Evolutionary conservation across 2,888 invertebrate species (phyloP).

Genomic region (Calliopum simillimum): DNA sequence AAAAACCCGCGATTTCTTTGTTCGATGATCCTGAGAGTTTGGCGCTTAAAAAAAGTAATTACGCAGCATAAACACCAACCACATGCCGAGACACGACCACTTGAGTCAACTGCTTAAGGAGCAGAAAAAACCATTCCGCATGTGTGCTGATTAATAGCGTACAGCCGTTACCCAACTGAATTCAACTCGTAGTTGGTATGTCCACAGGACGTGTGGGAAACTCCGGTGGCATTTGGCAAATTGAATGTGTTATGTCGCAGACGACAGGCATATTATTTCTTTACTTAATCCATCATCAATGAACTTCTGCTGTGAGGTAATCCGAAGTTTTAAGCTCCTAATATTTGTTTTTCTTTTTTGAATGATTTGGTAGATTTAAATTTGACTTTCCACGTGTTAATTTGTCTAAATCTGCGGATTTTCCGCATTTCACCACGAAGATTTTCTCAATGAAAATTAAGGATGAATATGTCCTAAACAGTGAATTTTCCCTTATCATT

Average conservation of each 20-base stretch:
- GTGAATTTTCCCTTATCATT: too few species aligned
- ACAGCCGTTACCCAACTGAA: not conserved
- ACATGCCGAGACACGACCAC: constrained; percentile 31
- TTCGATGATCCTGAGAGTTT: constrained; percentile 14
- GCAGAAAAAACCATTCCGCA: constrained; percentile 30
- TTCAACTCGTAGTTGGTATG: not conserved
- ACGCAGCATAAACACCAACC: constrained; percentile 34
- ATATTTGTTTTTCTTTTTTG: not conserved
- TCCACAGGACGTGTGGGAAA: constrained; percentile 26
- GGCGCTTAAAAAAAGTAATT: constrained; percentile 34
- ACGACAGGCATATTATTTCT: too few species aligned
- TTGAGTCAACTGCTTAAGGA: constrained; percentile 35
- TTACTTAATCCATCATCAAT: too few species aligned
- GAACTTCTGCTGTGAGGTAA: too few species aligned
- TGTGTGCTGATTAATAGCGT: constrained; percentile 22
- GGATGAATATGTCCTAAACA: too few species aligned
- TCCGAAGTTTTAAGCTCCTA: not conserved
- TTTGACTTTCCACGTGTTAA: constrained; percentile 17
- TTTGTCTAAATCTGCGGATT: not conserved
- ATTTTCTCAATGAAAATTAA: too few species aligned
- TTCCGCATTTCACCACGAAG: not conserved
- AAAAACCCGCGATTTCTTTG: not conserved
- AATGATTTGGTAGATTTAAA: constrained; percentile 2
- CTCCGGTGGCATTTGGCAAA: not conserved
- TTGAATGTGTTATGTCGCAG: not conserved